Conservation (phyloP, 2,113 vertebrate genomes). For the Epinephelus cyanopodus region DNA sequence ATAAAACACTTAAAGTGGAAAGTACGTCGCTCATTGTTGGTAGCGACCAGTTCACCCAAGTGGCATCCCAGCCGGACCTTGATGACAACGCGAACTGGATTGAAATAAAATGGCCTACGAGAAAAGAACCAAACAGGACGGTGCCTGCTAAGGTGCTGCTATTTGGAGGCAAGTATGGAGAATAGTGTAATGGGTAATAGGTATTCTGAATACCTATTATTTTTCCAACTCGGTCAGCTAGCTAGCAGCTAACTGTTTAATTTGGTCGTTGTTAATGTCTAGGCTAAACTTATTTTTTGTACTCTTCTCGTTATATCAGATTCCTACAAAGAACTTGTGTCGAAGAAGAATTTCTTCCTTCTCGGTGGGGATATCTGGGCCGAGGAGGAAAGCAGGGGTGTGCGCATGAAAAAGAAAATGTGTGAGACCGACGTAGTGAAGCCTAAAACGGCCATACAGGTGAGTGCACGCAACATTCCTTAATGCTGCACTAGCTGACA, state of each 20-base stretch:
- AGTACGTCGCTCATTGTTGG: not conserved
- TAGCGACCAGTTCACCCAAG: not conserved
- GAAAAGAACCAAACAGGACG: not conserved
- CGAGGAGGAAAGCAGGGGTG: not conserved
- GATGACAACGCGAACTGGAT: not conserved
- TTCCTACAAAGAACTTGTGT: not conserved
- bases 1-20: not conserved
- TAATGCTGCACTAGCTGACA: not conserved
- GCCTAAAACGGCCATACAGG: not conserved
- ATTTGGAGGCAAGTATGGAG: not conserved
- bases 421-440: not conserved
- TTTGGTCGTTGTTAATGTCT: not conserved
- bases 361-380: not conserved
- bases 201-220: not conserved
- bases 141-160: not conserved
- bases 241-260: not conserved
- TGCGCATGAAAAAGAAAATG: not conserved
- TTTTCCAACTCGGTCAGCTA: not conserved
- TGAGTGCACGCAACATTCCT: not conserved
- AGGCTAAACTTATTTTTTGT: not conserved
- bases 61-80: not conserved
- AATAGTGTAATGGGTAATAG: too few relatives aligned
- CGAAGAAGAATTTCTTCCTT: not conserved
- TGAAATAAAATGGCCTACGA: not conserved
- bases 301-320: not conserved